Evolutionary conservation across 2,113 vertebrate species (phyloP).

Genomic region (Pseudorhombus dupliciocellatus): DNA sequence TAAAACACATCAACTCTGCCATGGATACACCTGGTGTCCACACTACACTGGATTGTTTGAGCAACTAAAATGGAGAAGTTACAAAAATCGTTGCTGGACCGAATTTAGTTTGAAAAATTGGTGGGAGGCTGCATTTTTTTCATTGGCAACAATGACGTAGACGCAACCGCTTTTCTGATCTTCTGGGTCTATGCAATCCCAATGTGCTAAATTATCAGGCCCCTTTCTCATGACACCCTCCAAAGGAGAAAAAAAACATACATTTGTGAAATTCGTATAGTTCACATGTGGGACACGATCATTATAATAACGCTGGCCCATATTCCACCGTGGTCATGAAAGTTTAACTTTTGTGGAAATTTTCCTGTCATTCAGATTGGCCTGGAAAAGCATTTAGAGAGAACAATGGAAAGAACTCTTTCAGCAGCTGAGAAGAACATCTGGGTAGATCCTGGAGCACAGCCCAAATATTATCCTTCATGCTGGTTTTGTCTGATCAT

Average conservation of each 20-base stretch:
- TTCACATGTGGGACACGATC: not conserved
- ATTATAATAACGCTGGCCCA: not conserved
- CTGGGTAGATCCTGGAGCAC: slow-evolving; percentile 1
- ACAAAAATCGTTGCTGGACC: too few relatives aligned
- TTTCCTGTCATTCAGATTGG: not conserved
- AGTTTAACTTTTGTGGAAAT: slow-evolving; percentile 5
- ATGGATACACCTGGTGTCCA: too few relatives aligned
- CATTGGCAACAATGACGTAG: too few relatives aligned
- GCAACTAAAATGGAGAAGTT: too few relatives aligned
- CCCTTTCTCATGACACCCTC: too few relatives aligned
- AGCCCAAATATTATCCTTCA: slow-evolving; percentile 6
- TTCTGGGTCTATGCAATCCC: too few relatives aligned
- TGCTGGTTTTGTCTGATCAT: not conserved
- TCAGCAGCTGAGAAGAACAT: slow-evolving; percentile 26
- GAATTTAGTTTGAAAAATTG: too few relatives aligned
- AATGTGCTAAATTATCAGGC: too few relatives aligned
- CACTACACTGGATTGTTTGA: too few relatives aligned
- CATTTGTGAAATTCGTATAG: not conserved
- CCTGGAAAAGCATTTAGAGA: slow-evolving; percentile 8
- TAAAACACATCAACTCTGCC: too few relatives aligned
- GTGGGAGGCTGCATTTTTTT: too few relatives aligned
- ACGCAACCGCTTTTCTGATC: too few relatives aligned
- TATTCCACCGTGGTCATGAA: not conserved
- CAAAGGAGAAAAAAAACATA: not conserved
- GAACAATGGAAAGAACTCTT: slow-evolving; percentile 16